Evolutionary conservation across 2,797 vertebrate genomes (phyloP).

Genomic region (Sebastes vulpes): DNA sequence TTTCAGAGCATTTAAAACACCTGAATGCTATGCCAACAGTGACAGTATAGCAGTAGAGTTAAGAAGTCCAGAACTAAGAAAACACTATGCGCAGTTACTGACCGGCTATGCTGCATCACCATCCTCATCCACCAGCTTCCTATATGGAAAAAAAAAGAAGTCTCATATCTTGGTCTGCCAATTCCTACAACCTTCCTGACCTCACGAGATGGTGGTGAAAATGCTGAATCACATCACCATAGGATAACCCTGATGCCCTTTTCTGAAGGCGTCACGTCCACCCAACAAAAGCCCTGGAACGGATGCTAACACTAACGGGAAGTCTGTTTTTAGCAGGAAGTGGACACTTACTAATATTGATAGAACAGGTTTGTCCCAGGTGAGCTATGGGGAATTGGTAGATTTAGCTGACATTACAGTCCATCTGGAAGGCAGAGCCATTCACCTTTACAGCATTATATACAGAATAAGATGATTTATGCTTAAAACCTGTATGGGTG

Average conservation of each 20-base stretch:
- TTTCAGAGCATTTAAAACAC: too few species aligned
- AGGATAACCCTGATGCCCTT: constrained; percentile 11
- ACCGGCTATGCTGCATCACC: background rate
- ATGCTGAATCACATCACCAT: constrained; percentile 36
- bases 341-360: constrained; percentile 85
- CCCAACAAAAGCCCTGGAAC: background rate
- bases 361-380: constrained; percentile 72
- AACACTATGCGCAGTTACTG: background rate
- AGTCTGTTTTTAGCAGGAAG: constrained; percentile 78
- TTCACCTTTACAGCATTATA: constrained; percentile 63
- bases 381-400: constrained; percentile 59
- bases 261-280: constrained; percentile 25
- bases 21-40: background rate
- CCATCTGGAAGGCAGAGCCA: constrained; percentile 44
- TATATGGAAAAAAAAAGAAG: background rate
- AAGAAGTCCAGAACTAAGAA: background rate
- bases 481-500: constrained; percentile 55
- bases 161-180: background rate
- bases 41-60: background rate
- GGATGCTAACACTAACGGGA: constrained; percentile 33
- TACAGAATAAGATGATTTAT: constrained; percentile 80
- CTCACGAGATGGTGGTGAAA: background rate
- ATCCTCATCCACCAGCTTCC: background rate
- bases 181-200: background rate
- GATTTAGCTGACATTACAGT: constrained; percentile 85